Percentiles rank a stretch among this genome's conserved stretches.
These are phyloP conservation scores for Eubucco bourcierii DNA, from an alignment of 2,113 vertebrate genomes.

Conservation along the genomic window DNA sequence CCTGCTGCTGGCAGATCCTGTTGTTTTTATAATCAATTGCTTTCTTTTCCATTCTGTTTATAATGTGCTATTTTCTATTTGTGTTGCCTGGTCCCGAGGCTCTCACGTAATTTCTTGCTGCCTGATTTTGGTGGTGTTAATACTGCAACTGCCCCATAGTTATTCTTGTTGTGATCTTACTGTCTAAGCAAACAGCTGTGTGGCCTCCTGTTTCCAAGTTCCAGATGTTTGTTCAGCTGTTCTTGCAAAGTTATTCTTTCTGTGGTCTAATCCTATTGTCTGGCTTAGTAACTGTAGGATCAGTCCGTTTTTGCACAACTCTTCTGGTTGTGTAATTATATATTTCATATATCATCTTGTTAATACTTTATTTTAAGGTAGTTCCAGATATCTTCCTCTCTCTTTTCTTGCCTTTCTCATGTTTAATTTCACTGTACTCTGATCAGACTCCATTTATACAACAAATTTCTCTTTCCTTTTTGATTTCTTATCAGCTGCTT, in stretches of 20 bases:
- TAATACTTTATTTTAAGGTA: neutral
- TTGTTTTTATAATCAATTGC: neutral
- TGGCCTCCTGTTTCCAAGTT: neutral
- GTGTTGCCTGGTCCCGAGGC: neutral
- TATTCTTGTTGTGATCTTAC: neutral
- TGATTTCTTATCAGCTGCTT: constrained; percentile 48
- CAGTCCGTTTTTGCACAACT: neutral
- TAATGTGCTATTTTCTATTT: neutral
- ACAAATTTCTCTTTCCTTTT: neutral
- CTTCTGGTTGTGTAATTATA: neutral
- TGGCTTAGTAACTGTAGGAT: neutral
- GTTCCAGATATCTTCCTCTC: neutral
- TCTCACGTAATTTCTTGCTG: neutral
- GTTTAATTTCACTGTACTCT: constrained; percentile 2
- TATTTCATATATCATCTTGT: neutral
- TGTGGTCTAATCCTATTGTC: neutral
- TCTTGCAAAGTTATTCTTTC: neutral
- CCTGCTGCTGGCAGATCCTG: constrained; percentile 12
- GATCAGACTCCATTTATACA: neutral
- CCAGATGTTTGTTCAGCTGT: constrained; percentile 34
- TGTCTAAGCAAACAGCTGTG: neutral
- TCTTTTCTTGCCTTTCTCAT: neutral
- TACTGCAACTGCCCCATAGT: neutral
- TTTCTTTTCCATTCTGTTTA: neutral
- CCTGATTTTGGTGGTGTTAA: neutral